A percentile compares a stretch with the other conserved stretches of the same genome.
phyloP scores from a whole-genome alignment of 2,797 vertebrate species.

The Hyperoplus lanceolatus region DNA sequence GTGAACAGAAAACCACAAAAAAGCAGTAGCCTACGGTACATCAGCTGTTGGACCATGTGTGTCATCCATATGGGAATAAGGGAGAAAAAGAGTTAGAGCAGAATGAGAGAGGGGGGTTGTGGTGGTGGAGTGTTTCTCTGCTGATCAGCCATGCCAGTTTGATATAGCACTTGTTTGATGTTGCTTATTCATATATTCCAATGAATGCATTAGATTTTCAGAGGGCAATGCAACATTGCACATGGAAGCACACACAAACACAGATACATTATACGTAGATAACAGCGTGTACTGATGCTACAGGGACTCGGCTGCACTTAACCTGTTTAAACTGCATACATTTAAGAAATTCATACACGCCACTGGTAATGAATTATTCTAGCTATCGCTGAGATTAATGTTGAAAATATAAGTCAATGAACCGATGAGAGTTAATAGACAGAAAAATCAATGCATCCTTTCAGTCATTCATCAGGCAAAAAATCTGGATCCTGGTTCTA shows the following conservation, averaged over 20 bases:
- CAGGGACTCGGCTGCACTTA: background rate
- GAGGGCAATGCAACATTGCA: slow-evolving; percentile 10
- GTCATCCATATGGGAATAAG: slow-evolving; percentile 44
- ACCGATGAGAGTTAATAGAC: background rate
- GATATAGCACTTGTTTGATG: slow-evolving; percentile 29
- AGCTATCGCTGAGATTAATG: background rate
- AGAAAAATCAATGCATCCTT: background rate
- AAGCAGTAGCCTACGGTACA: slow-evolving; percentile 32
- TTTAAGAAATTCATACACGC: background rate
- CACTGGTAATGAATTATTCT: background rate
- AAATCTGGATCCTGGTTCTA: background rate
- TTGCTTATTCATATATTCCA: slow-evolving; percentile 36
- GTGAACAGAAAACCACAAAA: slow-evolving; percentile 42
- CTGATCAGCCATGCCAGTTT: slow-evolving; percentile 30
- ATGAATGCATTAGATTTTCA: slow-evolving; percentile 37
- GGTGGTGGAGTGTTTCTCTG: slow-evolving; percentile 10
- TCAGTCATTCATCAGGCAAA: background rate
- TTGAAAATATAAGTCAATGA: background rate
- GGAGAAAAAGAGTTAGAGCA: background rate
- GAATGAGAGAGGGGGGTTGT: background rate
- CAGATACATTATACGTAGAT: background rate
- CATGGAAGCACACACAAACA: background rate
- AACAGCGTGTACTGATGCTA: background rate
- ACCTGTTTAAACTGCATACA: background rate
- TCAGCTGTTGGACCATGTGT: slow-evolving; percentile 57